Evolutionary conservation across 2,797 vertebrate species (phyloP), one percentile per base, ranked within the genome.

Genomic region (Anguilla megastoma): DNA sequence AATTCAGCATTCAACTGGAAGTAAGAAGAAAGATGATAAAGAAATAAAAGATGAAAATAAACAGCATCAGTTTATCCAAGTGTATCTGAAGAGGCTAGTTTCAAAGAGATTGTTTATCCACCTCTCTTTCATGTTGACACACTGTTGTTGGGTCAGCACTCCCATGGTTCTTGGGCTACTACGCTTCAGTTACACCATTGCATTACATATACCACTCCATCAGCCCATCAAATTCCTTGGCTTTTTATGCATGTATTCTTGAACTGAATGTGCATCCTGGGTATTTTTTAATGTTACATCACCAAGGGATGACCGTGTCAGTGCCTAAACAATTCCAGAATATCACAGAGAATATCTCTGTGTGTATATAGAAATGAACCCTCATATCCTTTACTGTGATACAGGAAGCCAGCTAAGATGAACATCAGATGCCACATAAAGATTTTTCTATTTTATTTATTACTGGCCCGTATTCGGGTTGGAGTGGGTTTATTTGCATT

Each of bases 11-110:
- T 84, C 27, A 3, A 54, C 30, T 84, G 21, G 66, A 86, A 71
- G 80, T 18, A 63, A 71, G 45, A 84, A 74, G 84, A 21, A 84
- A 76, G 24, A 69, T 14, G 14, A 48, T 24, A 69, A n/a, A 33
- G n/a, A 86, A 60, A 83, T 33, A 76, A 27, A 21, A 33, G 80
- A 41, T 48, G 52, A 58, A 89, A 84, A 84, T 87, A 83, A 87
- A 30, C 18, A 45, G 8, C 41, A 52, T 86, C 50, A 79, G 56
- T 83, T 60, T 66, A 83, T 58, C 86, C 74, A 58, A 80, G 45
- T 58, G 54, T 36, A n/a, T 87, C 30, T 82, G 24, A 24, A 18
- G 56, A 60, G 69, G 5, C 48, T 76, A 79, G 27, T 66, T 87
- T 87, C 76, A 63, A 63, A 33, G 54, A 33, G 21, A 66, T 87